Base-by-base conservation (phyloP, 2,113 vertebrate species). In the Orientallactaga bullata region DNA sequence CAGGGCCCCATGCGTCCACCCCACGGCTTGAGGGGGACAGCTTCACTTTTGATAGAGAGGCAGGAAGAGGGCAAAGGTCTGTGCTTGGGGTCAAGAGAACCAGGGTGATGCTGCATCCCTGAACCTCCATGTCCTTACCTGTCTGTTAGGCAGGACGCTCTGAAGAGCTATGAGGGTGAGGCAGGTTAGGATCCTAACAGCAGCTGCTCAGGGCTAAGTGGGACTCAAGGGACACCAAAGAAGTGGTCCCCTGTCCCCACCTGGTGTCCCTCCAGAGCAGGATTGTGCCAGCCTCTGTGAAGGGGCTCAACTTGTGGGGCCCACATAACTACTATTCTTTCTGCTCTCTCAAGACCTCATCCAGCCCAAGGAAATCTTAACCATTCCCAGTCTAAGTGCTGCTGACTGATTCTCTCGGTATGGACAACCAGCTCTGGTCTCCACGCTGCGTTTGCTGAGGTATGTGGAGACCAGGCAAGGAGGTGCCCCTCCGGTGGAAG, bases 371-470 rank as follows among this genome's bases (percentile, higher is more conserved):
- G 72, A 51, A 77, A 51, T 42, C 47, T 21, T 39, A 73, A 32
- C 28, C 69, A 71, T 42, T 86, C 26, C 26, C 20, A 24, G 11
- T 47, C 47, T 37, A 37, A 37, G 47, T 2, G 5, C 32, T 2
- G 28, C 60, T 26, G 13, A 7, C 68, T 63, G 71, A 42, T 2
- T 4, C 5, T 55, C 65, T 61, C 30, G 0, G 15, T 0, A 5
- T n/a, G 0, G 3, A 66, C 16, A 15, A 65, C 51, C 37, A 0
- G 58, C 23, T 13, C 37, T 16, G 51, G 71, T 20, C 71, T 11
- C 55, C 3, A 3, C 61, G 11, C 60, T 0, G 26, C 18, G 37
- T 0, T 0, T 4, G 26, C 21, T 16, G 37, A 5, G 32, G 26
- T 24, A 15, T 0, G 1, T 20, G 42, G 73, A 51, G 35, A 6